phyloP scores from a whole-genome alignment of 2,113 vertebrate genomes.

The Alethe diademata region DNA sequence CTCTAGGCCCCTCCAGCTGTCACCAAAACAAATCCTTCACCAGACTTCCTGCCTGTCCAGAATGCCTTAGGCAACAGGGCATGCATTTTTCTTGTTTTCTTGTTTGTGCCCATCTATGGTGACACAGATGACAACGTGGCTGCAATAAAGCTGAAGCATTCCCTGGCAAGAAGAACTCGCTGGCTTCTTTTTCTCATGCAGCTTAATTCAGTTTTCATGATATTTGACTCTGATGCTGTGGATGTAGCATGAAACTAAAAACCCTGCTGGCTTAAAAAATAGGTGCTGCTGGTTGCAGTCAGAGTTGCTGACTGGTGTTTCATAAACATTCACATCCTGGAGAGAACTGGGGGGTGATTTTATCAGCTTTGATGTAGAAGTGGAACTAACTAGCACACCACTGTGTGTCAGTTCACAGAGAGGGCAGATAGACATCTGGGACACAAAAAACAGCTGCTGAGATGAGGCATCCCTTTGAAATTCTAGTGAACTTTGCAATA shows the following conservation, averaged over 20 bases:
- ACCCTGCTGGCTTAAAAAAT: not conserved
- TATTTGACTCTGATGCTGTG: not conserved
- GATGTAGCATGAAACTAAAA: not conserved
- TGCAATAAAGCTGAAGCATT: not conserved
- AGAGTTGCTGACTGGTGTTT: not conserved
- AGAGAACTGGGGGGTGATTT: not conserved
- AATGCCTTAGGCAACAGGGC: not conserved
- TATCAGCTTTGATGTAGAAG: not conserved
- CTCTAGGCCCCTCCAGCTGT: slow-evolving; percentile 43
- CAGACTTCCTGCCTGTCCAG: not conserved
- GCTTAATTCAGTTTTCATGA: not conserved
- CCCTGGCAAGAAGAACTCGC: not conserved
- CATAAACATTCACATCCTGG: not conserved
- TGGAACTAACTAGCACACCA: not conserved
- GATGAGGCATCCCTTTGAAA: not conserved
- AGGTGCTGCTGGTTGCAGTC: not conserved
- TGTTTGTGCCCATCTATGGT: not conserved
- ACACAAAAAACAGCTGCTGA: not conserved
- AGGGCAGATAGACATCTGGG: not conserved
- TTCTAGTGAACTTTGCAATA: not conserved
- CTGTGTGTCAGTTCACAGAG: not conserved
- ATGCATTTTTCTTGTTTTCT: slow-evolving; percentile 21
- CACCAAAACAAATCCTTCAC: slow-evolving; percentile 28
- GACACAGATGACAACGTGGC: not conserved
- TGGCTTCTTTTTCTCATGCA: not conserved